A percentile compares a stretch with the other conserved stretches of the same genome.
These are phyloP conservation scores for Catharus ustulatus DNA, from an alignment of 2,797 vertebrate genomes.

Conservation along the genomic window DNA sequence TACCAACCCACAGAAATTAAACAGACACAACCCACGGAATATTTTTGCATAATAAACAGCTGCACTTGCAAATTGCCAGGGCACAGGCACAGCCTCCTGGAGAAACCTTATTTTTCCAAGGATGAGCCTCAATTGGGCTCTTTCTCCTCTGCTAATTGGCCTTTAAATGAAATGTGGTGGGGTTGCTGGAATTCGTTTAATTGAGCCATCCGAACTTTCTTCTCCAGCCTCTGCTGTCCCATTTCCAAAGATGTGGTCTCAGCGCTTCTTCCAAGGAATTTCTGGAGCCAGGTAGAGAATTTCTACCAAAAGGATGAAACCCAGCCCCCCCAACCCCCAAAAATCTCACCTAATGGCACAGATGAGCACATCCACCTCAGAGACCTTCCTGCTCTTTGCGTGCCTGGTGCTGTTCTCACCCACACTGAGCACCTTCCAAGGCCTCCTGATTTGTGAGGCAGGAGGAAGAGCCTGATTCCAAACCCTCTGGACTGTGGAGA, in stretches of 20 bases:
- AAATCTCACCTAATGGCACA: background rate
- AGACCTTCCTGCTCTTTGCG: background rate
- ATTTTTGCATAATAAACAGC: conserved; percentile 28
- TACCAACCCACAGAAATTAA: conserved; percentile 20
- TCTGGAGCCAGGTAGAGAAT: background rate
- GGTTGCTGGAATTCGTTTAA: background rate
- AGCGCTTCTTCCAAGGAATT: background rate
- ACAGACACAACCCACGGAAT: conserved; percentile 23
- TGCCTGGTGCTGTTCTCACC: background rate
- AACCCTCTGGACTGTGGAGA: background rate
- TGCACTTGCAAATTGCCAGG: background rate
- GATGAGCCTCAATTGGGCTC: conserved; percentile 1
- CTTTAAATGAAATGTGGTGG: conserved; percentile 27
- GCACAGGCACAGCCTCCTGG: background rate
- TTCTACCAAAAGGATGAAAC: background rate
- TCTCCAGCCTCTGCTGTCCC: background rate
- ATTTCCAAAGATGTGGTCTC: background rate
- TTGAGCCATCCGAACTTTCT: background rate
- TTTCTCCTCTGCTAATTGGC: conserved; percentile 55
- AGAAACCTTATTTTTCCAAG: conserved; percentile 1
- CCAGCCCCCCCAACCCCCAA: background rate
- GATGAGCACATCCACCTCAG: background rate
- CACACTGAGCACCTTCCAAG: background rate
- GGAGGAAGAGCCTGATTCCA: background rate
- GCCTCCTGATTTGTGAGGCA: background rate